phyloP scores from a whole-genome alignment of 2,888 invertebrate genomes.

The Brenthis hecate region DNA sequence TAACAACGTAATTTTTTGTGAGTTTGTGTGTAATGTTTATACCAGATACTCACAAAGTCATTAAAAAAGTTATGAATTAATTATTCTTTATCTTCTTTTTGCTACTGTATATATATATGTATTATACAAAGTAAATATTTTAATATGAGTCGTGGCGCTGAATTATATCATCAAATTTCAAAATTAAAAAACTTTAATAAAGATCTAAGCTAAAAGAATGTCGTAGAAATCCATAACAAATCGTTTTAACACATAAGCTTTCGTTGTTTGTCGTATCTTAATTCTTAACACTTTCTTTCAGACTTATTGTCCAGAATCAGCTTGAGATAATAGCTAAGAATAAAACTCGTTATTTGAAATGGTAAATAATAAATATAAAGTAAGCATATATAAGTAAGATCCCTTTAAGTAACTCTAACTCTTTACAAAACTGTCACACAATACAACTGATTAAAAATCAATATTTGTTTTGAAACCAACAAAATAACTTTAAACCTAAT shows the following conservation, averaged over 20 bases:
- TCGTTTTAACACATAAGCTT: background rate
- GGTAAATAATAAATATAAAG: background rate
- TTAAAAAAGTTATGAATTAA: too few species aligned
- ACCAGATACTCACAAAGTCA: too few species aligned
- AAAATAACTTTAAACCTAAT: conserved; percentile 7
- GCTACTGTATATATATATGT: too few species aligned
- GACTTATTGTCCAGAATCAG: background rate
- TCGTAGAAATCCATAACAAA: too few species aligned
- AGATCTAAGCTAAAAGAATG: too few species aligned
- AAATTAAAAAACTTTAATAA: too few species aligned
- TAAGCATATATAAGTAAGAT: background rate
- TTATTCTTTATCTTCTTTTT: too few species aligned
- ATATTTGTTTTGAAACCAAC: conserved; percentile 19
- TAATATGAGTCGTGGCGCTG: too few species aligned
- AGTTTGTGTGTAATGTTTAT: too few species aligned
- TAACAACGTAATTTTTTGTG: too few species aligned
- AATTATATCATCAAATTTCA: too few species aligned
- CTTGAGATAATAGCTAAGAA: background rate
- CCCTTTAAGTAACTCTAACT: conserved; percentile 8
- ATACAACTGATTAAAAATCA: conserved; percentile 15
- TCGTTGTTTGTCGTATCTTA: conserved; percentile 8
- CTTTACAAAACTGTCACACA: conserved; percentile 12
- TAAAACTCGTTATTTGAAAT: background rate
- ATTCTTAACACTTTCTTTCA: conserved; percentile 7
- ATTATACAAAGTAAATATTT: too few species aligned